These are phyloP conservation scores for Sinocyclocheilus anophthalmus DNA, from an alignment of 2,113 vertebrate species.

Conservation along the genomic window DNA sequence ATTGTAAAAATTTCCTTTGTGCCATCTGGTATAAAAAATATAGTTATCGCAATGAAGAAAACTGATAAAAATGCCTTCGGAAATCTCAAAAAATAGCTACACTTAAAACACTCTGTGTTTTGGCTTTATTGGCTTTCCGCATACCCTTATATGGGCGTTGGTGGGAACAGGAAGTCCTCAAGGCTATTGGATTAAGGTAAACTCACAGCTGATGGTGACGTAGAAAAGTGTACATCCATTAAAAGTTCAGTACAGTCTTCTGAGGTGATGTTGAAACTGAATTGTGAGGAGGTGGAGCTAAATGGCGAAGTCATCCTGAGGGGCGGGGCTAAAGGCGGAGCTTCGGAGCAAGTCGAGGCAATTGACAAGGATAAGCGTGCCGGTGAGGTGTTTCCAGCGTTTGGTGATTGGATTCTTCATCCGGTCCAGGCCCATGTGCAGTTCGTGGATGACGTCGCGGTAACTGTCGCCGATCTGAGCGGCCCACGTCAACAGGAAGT, in stretches of 20 bases:
- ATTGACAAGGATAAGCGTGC: constrained; percentile 93
- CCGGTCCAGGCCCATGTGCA: constrained; percentile 91
- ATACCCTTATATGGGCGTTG: constrained; percentile 11
- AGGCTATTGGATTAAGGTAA: constrained; percentile 25
- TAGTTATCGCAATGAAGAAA: constrained; percentile 29
- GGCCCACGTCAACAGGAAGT: constrained; percentile 96
- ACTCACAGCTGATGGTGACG: neutral
- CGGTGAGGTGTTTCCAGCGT: constrained; percentile 96
- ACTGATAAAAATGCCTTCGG: constrained; percentile 28
- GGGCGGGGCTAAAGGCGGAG: constrained; percentile 85
- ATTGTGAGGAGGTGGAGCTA: constrained; percentile 65
- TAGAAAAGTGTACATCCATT: neutral
- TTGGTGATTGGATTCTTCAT: constrained; percentile 98
- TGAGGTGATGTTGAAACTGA: neutral
- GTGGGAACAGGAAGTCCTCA: neutral
- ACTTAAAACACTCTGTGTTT: constrained; percentile 35
- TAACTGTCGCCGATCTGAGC: constrained; percentile 97
- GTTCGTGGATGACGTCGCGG: constrained; percentile 93
- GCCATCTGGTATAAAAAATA: constrained; percentile 53
- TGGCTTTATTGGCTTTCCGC: constrained; percentile 38
- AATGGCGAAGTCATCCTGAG: constrained; percentile 88
- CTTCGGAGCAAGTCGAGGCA: constrained; percentile 88
- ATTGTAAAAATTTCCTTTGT: constrained; percentile 47
- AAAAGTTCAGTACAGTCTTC: neutral
- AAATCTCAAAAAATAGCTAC: constrained; percentile 37